Percentiles rank a stretch among this genome's conserved stretches.
These are phyloP conservation scores for Acanthopagrus latus DNA, from an alignment of 2,797 vertebrate genomes.

Conservation along the genomic window DNA sequence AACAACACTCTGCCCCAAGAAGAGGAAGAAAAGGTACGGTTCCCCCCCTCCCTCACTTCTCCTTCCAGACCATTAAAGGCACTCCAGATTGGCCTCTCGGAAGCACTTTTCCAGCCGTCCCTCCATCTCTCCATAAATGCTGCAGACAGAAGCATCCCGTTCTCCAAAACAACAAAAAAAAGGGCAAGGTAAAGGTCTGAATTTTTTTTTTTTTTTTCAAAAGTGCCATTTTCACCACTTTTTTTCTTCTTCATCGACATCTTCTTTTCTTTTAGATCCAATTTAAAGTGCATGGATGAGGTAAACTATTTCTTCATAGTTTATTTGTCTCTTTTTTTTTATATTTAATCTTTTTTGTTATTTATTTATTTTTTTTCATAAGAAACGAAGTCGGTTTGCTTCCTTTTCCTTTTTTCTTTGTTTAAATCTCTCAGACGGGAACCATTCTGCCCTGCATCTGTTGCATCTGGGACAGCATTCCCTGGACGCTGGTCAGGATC, in stretches of 20 bases:
- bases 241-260: conserved; percentile 73
- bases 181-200: conserved; percentile 88
- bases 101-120: conserved; percentile 82
- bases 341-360: conserved; percentile 68
- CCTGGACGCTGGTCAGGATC: conserved; percentile 94
- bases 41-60: conserved; percentile 51
- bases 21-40: conserved; percentile 61
- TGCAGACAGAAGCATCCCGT: conserved; percentile 80
- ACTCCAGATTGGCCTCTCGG: conserved; percentile 81
- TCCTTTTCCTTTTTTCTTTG: conserved; percentile 74
- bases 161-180: conserved; percentile 79
- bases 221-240: conserved; percentile 93
- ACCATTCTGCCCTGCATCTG: conserved; percentile 98
- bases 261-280: conserved; percentile 80
- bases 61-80: conserved; percentile 83
- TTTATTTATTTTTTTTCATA: conserved; percentile 65
- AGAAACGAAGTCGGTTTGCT: conserved; percentile 73
- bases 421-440: conserved; percentile 91
- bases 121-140: conserved; percentile 80
- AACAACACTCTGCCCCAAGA: conserved; percentile 66
- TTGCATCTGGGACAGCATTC: conserved; percentile 96
- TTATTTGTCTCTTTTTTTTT: conserved; percentile 74
- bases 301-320: conserved; percentile 95
- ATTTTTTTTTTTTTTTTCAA: conserved; percentile 82
- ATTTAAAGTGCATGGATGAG: conserved; percentile 99